Percentiles rank a stretch among this genome's conserved stretches.
These are phyloP conservation scores for Herpetotheres cachinnans DNA, from an alignment of 2,113 vertebrate species.

Conservation along the genomic window DNA sequence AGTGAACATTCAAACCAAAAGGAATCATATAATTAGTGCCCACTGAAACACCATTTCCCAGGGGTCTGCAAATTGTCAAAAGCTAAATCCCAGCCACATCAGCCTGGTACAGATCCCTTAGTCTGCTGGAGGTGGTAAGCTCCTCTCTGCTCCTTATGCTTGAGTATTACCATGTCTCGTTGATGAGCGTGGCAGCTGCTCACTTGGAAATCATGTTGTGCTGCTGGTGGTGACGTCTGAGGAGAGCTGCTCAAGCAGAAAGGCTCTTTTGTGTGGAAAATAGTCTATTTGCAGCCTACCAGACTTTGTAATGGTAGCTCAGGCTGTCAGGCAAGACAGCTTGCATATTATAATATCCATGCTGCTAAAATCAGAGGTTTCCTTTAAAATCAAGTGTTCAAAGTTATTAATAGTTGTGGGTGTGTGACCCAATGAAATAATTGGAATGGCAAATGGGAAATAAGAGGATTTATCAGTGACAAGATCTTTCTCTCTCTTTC, in stretches of 20 bases:
- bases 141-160: background rate
- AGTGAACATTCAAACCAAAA: background rate
- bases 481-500: background rate
- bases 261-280: slow-evolving; percentile 3
- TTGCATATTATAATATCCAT: background rate
- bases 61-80: background rate
- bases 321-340: background rate
- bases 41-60: background rate
- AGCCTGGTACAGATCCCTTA: background rate
- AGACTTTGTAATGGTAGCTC: background rate
- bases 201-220: background rate
- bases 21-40: background rate
- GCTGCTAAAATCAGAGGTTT: background rate
- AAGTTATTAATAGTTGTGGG: background rate
- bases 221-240: background rate
- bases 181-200: slow-evolving; percentile 33
- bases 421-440: background rate
- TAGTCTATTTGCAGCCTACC: background rate
- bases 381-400: background rate
- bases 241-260: slow-evolving; percentile 30
- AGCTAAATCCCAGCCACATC: background rate
- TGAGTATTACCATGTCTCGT: background rate
- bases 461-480: background rate
- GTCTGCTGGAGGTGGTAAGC: background rate
- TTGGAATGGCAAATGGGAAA: background rate